Conservation (phyloP, 2,888 invertebrate species). For the Meghimatium bilineatum region DNA sequence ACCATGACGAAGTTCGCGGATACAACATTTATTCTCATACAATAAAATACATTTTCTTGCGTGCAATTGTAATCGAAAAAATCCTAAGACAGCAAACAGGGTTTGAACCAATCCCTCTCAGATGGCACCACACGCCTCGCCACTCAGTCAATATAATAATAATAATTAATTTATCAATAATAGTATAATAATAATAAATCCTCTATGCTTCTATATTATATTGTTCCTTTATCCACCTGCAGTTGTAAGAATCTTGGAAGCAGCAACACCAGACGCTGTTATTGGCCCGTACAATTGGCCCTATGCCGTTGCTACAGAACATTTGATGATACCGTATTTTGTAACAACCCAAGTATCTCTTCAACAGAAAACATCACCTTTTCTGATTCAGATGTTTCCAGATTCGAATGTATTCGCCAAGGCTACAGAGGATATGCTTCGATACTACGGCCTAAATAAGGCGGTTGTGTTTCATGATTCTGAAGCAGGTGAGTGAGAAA, state of each 20-base stretch:
- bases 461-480: slow-evolving; percentile 65
- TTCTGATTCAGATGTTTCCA: slow-evolving; percentile 64
- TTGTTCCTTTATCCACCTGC: neutral
- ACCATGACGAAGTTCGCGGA: no score
- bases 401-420: slow-evolving; percentile 56
- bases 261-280: slow-evolving; percentile 58
- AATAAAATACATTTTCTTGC: no score
- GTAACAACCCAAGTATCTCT: slow-evolving; percentile 65
- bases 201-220: no score
- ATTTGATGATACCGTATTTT: slow-evolving; percentile 68
- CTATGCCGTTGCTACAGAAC: slow-evolving; percentile 63
- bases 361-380: slow-evolving; percentile 50
- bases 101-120: no score
- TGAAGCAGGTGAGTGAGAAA: slow-evolving; percentile 54
- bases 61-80: no score
- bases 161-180: no score
- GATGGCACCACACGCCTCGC: no score
- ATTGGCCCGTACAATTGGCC: slow-evolving; percentile 67
- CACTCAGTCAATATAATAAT: no score
- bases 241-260: slow-evolving; percentile 40
- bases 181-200: neutral
- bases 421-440: slow-evolving; percentile 64
- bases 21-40: no score
- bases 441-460: slow-evolving; percentile 61
- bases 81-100: no score